Base-by-base conservation (phyloP, 1,140 invertebrate species). In the Ostrea denselamellosa region DNA sequence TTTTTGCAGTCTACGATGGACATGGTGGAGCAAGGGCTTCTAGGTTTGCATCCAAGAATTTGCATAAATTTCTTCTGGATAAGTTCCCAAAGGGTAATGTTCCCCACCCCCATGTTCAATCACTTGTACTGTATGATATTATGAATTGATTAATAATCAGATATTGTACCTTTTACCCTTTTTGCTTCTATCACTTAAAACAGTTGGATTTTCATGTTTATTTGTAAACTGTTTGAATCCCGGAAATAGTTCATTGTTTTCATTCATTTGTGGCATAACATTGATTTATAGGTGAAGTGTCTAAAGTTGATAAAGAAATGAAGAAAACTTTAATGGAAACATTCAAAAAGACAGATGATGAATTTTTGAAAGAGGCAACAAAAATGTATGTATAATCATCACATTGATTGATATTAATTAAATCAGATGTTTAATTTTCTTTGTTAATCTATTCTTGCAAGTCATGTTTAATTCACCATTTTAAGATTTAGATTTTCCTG, bases 301-400 rank as follows among this genome's bases (percentile, higher is more conserved):
- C 86, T 22, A 77, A 89, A 81, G 90, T 96, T 51, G 95, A 96
- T 85, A 94, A 93, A 91, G 94, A 95, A 34, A 95, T 96, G 8
- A 95, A 94, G 88, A 95, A 94, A 91, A 92, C 91, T 65, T 93
- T 96, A 71, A 92, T 94, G 53, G 95, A 96, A 51, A 91, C 93
- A 17, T 96, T 94, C 88, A 96, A 95, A 89, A 95, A 95, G 86
- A 94, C 94, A n/a, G 95, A 96, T 91, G 95, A 95, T 68, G 95
- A 95, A 85, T 96, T 96, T 92, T 91, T 96, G 8, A 95, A 93
- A 88, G 91, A 94, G 90, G 95, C 95, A 9, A 90, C 93, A 65
- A 95, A 93, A 91, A 90, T 88, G 95, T 95, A 90, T 62, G 56
- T 62, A 62, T 12, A 51, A 10, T 51, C 51, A 34, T 81, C 22